phyloP scores from a whole-genome alignment of 2,113 vertebrate species.

The Clupea harengus region DNA sequence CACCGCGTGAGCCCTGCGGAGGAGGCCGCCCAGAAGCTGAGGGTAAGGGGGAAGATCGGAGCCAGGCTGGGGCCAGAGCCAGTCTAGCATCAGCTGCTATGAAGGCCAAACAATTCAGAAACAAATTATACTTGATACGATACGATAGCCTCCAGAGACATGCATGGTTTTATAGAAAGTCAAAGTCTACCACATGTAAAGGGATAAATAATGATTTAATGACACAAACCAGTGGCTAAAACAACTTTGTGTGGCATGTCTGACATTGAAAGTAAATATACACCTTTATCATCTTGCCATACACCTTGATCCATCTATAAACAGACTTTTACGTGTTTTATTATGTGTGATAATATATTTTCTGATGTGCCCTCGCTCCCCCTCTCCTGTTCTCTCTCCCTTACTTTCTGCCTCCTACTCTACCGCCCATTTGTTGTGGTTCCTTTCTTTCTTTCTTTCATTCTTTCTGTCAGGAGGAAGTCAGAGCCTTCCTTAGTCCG shows the following conservation, averaged over 20 bases:
- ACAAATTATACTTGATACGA: too few relatives aligned
- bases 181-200: too few relatives aligned
- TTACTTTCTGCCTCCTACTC: too few relatives aligned
- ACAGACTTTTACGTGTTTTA: too few relatives aligned
- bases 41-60: not conserved
- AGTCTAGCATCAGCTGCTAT: too few relatives aligned
- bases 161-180: too few relatives aligned
- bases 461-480: conserved; percentile 22
- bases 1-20: conserved; percentile 27
- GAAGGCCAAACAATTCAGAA: not conserved
- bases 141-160: too few relatives aligned
- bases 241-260: not conserved
- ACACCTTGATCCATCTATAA: too few relatives aligned
- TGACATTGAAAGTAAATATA: too few relatives aligned
- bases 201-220: not conserved
- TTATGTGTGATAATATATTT: too few relatives aligned
- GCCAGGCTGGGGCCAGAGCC: not conserved
- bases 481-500: not conserved
- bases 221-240: not conserved
- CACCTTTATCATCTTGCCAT: too few relatives aligned
- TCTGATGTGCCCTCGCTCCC: too few relatives aligned
- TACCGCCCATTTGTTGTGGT: not conserved
- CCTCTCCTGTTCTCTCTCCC: not conserved
- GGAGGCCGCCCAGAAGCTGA: conserved; percentile 21
- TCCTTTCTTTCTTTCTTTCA: not conserved